Evolutionary conservation across 2,113 vertebrate genomes (phyloP).

Genomic region (Sigmodon hispidus): DNA sequence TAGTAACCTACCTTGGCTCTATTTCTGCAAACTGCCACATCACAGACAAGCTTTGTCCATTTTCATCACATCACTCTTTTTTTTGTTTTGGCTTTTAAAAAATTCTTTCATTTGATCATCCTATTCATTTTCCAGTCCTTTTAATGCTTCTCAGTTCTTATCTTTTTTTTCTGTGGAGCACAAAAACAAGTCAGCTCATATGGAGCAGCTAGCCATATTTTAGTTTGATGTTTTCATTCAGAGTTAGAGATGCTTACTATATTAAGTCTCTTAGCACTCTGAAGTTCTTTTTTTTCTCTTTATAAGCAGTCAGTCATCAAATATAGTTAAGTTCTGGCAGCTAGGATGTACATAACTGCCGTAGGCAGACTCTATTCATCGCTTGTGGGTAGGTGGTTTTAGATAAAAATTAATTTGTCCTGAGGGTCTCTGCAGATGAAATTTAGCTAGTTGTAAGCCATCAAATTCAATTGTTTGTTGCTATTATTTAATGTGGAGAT

Average conservation of each 20-base stretch:
- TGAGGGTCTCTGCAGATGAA: constrained; percentile 50
- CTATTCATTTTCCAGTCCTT: not conserved
- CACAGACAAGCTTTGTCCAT: not conserved
- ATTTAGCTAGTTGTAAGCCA: constrained; percentile 53
- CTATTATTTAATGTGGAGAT: constrained; percentile 45
- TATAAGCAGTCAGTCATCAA: constrained; percentile 54
- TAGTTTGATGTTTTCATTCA: constrained; percentile 1
- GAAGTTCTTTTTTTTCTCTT: not conserved
- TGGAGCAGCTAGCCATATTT: not conserved
- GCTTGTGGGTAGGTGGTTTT: constrained; percentile 67
- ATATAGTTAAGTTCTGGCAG: constrained; percentile 57
- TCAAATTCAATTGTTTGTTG: constrained; percentile 54
- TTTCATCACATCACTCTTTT: not conserved
- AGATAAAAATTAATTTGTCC: constrained; percentile 69
- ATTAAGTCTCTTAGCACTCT: constrained; percentile 36
- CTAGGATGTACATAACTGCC: constrained; percentile 44
- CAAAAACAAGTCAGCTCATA: not conserved
- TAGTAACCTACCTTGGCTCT: not conserved
- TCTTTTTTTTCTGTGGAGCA: not conserved
- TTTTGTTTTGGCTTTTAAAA: not conserved
- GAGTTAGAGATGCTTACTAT: not conserved
- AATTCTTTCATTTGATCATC: constrained; percentile 32
- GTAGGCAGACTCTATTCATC: constrained; percentile 70
- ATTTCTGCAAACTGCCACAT: not conserved
- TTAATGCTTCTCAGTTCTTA: constrained; percentile 24